These are phyloP conservation scores for Pristionchus entomophagus DNA, from an alignment of 2,888 invertebrate genomes.

Conservation along the genomic window DNA sequence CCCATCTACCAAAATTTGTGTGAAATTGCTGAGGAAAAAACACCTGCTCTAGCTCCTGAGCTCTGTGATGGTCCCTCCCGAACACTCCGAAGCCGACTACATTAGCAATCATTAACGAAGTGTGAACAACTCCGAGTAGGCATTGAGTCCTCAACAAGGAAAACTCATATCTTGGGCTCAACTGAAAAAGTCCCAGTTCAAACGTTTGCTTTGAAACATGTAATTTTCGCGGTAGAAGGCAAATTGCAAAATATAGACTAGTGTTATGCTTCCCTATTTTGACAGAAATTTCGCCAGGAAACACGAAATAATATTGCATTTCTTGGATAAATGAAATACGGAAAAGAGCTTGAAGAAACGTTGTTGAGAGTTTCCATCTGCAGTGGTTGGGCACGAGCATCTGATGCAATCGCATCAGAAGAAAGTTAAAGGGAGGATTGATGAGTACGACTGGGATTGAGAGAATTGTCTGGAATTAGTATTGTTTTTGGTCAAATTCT, in stretches of 20 bases:
- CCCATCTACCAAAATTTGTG: too few relatives aligned
- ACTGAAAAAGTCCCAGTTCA: too few relatives aligned
- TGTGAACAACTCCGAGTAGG: neutral
- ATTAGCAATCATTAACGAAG: neutral
- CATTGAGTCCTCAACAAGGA: neutral
- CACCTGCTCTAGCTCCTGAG: neutral
- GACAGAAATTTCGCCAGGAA: too few relatives aligned
- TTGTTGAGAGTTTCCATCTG: neutral
- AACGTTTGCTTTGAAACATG: too few relatives aligned
- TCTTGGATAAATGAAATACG: too few relatives aligned
- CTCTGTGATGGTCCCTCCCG: neutral
- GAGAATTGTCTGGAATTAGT: neutral
- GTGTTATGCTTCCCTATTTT: too few relatives aligned
- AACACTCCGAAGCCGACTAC: neutral
- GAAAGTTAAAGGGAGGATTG: slow-evolving; percentile 1
- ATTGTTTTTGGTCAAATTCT: neutral
- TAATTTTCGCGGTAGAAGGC: too few relatives aligned
- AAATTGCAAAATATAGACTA: too few relatives aligned
- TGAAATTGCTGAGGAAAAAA: neutral
- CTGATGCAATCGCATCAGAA: neutral
- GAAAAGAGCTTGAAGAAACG: too few relatives aligned
- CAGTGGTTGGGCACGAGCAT: neutral
- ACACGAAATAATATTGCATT: too few relatives aligned
- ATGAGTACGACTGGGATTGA: neutral
- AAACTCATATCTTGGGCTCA: too few relatives aligned